Conservation (phyloP, 2,888 invertebrate genomes). For the Drosophila putrida region DNA sequence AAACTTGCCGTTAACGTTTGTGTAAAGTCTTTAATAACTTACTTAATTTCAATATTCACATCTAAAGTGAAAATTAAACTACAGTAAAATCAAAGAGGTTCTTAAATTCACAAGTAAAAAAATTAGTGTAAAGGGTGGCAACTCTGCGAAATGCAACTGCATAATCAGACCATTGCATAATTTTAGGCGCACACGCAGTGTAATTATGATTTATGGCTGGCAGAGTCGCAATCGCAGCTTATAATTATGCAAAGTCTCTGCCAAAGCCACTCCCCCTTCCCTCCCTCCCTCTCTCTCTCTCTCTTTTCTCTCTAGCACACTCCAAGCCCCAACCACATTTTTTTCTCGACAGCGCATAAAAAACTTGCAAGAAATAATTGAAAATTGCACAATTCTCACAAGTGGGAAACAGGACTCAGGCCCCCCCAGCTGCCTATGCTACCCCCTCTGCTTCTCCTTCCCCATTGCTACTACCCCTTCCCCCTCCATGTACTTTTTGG, state of each 20-base stretch:
- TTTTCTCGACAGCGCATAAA: constrained; percentile 40
- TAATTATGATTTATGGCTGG: constrained; percentile 73
- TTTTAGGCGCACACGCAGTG: constrained; percentile 64
- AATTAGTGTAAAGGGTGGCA: constrained; percentile 12
- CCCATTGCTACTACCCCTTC: not conserved
- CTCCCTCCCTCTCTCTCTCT: not conserved
- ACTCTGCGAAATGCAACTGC: constrained; percentile 34
- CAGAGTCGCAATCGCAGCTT: constrained; percentile 74
- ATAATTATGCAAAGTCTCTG: constrained; percentile 75
- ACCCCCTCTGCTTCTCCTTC: not conserved
- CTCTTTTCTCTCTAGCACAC: not conserved
- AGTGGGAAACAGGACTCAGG: constrained; percentile 73
- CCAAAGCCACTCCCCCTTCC: not conserved
- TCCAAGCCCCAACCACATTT: not conserved
- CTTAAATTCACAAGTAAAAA: no score
- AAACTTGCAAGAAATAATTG: constrained; percentile 78
- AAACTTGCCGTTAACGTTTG: no score
- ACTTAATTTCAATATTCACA: no score
- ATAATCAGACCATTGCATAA: constrained; percentile 78
- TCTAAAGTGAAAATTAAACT: no score
- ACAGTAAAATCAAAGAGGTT: no score
- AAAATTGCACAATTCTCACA: constrained; percentile 84
- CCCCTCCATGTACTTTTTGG: constrained; percentile 5
- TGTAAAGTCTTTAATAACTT: no score
- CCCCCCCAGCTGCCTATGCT: not conserved